phyloP scores from a whole-genome alignment of 2,797 vertebrate genomes.

The Sphenopsis melanotis region DNA sequence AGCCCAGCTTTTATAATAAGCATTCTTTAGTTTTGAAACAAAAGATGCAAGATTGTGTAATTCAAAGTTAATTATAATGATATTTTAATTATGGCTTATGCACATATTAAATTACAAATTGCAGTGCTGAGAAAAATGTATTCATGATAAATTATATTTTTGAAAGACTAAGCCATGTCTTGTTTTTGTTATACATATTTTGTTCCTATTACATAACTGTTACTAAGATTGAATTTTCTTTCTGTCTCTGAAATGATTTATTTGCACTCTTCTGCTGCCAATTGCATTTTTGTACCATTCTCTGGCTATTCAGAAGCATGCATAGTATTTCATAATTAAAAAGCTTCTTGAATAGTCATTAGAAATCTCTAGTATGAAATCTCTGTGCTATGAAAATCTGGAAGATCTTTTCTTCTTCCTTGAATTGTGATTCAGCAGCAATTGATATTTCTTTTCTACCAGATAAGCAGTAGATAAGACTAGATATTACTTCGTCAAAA shows the following conservation, averaged over 20 bases:
- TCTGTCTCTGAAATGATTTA: constrained; percentile 38
- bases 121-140: not conserved
- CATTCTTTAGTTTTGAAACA: constrained; percentile 53
- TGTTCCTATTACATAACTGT: constrained; percentile 28
- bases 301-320: constrained; percentile 18
- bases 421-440: not conserved
- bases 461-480: not conserved
- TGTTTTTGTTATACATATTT: constrained; percentile 29
- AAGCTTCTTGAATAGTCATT: constrained; percentile 27
- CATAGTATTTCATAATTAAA: constrained; percentile 41
- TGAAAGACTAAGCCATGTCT: not conserved
- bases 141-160: constrained; percentile 7
- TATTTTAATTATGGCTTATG: constrained; percentile 41
- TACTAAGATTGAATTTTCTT: constrained; percentile 18
- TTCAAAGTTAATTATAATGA: constrained; percentile 41
- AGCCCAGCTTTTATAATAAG: constrained; percentile 24
- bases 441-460: not conserved
- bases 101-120: constrained; percentile 28
- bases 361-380: constrained; percentile 8
- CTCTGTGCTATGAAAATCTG: not conserved
- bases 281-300: constrained; percentile 9
- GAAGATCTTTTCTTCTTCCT: not conserved
- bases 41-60: constrained; percentile 31
- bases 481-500: not conserved
- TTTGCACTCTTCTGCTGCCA: not conserved